phyloP scores from a whole-genome alignment of 2,888 invertebrate genomes.

The Platycheirus albimanus region DNA sequence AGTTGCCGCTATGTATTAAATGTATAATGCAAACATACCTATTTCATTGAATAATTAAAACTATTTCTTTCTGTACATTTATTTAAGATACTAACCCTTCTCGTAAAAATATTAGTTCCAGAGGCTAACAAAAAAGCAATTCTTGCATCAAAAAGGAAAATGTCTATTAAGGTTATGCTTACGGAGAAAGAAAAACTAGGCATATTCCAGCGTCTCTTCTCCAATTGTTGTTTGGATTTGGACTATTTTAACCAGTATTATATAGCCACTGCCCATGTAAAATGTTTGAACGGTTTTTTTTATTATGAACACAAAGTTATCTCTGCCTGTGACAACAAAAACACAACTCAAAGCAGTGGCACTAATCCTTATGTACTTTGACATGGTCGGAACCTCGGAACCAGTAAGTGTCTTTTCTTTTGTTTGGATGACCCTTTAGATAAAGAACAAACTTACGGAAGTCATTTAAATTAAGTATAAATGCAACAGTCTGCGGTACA shows the following conservation, averaged over 20 bases:
- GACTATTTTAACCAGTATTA: too few species aligned
- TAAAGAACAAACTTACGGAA: too few species aligned
- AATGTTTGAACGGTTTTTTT: neutral
- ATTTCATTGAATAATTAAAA: conserved; percentile 55
- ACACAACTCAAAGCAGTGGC: conserved; percentile 28
- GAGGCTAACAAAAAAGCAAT: too few species aligned
- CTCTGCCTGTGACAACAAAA: conserved; percentile 28
- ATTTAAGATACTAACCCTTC: too few species aligned
- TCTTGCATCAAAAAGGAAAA: too few species aligned
- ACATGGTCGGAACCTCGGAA: conserved; percentile 18
- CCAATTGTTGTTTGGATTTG: too few species aligned
- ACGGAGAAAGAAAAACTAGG: too few species aligned
- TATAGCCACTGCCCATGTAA: neutral
- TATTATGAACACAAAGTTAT: conserved; percentile 34
- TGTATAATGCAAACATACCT: conserved; percentile 49
- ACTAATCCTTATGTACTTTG: conserved; percentile 36
- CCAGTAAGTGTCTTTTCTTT: conserved; percentile 11
- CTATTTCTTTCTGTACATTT: conserved; percentile 8
- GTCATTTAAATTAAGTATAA: too few species aligned
- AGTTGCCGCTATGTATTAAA: conserved; percentile 23
- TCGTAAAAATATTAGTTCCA: too few species aligned
- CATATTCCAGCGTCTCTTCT: too few species aligned
- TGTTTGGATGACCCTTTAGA: neutral
- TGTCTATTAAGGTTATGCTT: too few species aligned
- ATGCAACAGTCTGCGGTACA: too few species aligned